Base-by-base conservation (phyloP, 2,113 vertebrate genomes). In the Cyanoramphus novaezelandiae region DNA sequence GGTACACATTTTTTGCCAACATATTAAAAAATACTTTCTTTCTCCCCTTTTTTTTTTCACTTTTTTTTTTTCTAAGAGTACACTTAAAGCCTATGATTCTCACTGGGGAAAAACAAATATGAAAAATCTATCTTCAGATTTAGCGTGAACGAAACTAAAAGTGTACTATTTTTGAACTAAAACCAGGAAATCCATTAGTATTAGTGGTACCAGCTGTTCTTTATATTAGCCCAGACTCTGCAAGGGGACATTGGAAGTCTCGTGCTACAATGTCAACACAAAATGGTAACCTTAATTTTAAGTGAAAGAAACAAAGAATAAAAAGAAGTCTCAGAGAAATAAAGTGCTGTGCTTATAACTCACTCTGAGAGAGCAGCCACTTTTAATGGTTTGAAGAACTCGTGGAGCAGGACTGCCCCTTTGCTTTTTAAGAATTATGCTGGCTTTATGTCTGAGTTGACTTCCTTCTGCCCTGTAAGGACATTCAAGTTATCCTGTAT, bases 131-230 rank as follows among this genome's bases (percentile, higher is more conserved):
- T 93, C 81, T 96, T 84, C 88, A 95, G 86, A 91, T 92, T 96
- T 96, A 91, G 83, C 89, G 81, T 62, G 69, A 94, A 88, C 9
- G 25, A 88, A 91, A 84, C 62, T 37, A 82, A 85, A 95, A 97
- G 31, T 93, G 93, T 95, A 91, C 86, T 60, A 35, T 93, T 89
- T 86, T 96, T 97, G 92, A 96, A 95, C 88, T 95, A 94, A 93
- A 94, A 69, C 94, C 95, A 97, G 86, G 91, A 96, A 95, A 95
- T 96, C 93, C 95, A 95, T 96, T 94, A 96, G 88, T 82, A 84
- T 96, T 91, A 96, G 90, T 93, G 83, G 70, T 89, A 97, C 88
- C 88, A 96, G 88, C 88, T 96, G 92, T 92, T 88, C 47, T 85
- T 81, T 65, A 49, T 92, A 52, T 84, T 64, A 82, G 65, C 50